Evolutionary conservation across 1,140 invertebrate genomes (phyloP).

Genomic region (Carposina sasakii): DNA sequence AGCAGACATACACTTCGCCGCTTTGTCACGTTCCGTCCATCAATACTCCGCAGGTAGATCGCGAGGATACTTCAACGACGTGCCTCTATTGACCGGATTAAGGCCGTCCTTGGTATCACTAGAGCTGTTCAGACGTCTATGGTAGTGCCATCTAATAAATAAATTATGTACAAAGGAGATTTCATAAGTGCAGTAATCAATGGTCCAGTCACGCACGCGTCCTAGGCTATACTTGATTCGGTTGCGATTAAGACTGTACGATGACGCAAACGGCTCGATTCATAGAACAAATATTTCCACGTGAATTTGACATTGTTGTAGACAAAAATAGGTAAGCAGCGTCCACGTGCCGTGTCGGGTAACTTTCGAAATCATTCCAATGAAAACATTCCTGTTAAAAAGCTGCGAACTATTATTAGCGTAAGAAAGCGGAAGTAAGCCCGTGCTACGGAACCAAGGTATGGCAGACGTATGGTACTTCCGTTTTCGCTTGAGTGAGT

Average conservation of each 20-base stretch:
- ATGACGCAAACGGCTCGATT: too few species aligned
- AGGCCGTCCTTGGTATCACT: conserved; percentile 39
- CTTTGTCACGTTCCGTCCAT: conserved; percentile 14
- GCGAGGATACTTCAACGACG: conserved; percentile 14
- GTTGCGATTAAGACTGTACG: too few species aligned
- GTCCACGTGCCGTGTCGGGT: too few species aligned
- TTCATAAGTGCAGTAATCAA: conserved; percentile 41
- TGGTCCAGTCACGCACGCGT: conserved; percentile 25
- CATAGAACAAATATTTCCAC: conserved; percentile 15
- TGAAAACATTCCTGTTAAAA: conserved; percentile 17
- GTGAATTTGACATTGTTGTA: conserved; percentile 24
- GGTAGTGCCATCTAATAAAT: too few species aligned
- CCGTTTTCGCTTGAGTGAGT: conserved; percentile 57
- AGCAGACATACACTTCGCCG: too few species aligned
- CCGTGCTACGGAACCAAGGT: conserved; percentile 54
- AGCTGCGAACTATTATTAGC: conserved; percentile 45
- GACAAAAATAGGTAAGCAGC: conserved; percentile 30
- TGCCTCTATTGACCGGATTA: conserved; percentile 35
- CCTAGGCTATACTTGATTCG: too few species aligned
- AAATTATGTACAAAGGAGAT: too few species aligned
- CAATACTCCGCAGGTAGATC: neutral
- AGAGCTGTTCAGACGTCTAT: conserved; percentile 33
- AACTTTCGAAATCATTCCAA: too few species aligned
- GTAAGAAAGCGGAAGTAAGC: conserved; percentile 53
- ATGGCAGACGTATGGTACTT: conserved; percentile 62